These are phyloP conservation scores for Enteromius paludinosus DNA, from an alignment of 2,797 vertebrate genomes.

Conservation along the genomic window DNA sequence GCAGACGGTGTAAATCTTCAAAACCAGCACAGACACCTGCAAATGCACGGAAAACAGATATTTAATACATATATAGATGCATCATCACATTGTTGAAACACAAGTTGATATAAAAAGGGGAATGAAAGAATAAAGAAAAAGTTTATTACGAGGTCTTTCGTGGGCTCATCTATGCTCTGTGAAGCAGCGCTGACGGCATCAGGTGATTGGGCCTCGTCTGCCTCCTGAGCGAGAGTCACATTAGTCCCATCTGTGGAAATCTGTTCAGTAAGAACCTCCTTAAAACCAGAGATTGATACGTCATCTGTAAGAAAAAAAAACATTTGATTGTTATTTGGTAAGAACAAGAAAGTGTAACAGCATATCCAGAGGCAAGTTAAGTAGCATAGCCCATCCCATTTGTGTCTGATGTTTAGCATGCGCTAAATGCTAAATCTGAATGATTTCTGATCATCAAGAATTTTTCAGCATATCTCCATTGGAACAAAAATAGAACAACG, in stretches of 20 bases:
- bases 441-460: neutral
- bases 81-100: neutral
- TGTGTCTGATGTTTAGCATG: neutral
- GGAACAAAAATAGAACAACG: neutral
- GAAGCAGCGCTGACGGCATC: conserved; percentile 91
- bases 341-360: neutral
- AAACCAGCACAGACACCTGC: conserved; percentile 94
- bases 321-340: neutral
- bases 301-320: conserved; percentile 73
- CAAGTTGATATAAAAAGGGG: neutral
- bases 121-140: neutral
- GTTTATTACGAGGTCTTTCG: conserved; percentile 85
- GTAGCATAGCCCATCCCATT: neutral
- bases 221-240: conserved; percentile 74
- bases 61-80: neutral
- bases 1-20: conserved; percentile 90
- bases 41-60: neutral
- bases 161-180: conserved; percentile 88
- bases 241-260: conserved; percentile 78
- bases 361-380: neutral
- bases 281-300: conserved; percentile 83
- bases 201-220: conserved; percentile 85
- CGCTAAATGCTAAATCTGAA: neutral
- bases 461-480: neutral
- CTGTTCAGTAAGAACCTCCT: conserved; percentile 78